Conservation (phyloP, 2,113 vertebrate genomes). For the Microtus richardsoni region DNA sequence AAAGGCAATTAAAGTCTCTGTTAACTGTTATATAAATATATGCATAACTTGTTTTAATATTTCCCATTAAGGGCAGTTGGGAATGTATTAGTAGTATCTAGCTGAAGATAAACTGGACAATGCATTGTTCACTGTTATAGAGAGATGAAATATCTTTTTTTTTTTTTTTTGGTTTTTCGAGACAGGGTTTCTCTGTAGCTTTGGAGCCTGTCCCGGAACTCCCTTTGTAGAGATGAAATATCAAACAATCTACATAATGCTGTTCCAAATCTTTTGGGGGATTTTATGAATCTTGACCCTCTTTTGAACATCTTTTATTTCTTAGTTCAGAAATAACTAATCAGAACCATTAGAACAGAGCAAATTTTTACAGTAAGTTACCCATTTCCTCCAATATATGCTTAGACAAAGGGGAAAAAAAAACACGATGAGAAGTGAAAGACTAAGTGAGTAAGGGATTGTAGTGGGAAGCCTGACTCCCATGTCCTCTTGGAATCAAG, state of each 20-base stretch:
- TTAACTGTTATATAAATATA: neutral
- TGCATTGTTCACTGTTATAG: neutral
- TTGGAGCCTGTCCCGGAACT: too few species aligned
- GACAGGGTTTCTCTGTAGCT: too few species aligned
- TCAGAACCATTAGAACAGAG: conserved; percentile 5
- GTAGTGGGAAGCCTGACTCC: conserved; percentile 7
- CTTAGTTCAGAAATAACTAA: conserved; percentile 51
- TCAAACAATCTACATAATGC: neutral
- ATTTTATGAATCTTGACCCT: neutral
- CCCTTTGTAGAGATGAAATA: conserved; percentile 27
- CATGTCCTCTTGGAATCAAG: neutral
- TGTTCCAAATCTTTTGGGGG: neutral
- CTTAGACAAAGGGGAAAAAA: neutral
- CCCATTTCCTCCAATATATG: neutral
- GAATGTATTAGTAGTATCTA: conserved; percentile 29
- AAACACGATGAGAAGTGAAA: neutral
- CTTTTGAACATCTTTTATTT: conserved; percentile 42
- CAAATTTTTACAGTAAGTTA: conserved; percentile 18
- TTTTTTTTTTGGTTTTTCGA: too few species aligned
- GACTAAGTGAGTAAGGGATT: neutral
- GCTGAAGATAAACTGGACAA: neutral
- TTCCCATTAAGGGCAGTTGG: neutral
- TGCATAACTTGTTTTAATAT: conserved; percentile 3
- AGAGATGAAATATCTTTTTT: conserved; percentile 14
- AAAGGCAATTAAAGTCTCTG: neutral